Evolutionary conservation across 2,113 vertebrate species (phyloP).

Genomic region (Gambusia holbrooki): DNA sequence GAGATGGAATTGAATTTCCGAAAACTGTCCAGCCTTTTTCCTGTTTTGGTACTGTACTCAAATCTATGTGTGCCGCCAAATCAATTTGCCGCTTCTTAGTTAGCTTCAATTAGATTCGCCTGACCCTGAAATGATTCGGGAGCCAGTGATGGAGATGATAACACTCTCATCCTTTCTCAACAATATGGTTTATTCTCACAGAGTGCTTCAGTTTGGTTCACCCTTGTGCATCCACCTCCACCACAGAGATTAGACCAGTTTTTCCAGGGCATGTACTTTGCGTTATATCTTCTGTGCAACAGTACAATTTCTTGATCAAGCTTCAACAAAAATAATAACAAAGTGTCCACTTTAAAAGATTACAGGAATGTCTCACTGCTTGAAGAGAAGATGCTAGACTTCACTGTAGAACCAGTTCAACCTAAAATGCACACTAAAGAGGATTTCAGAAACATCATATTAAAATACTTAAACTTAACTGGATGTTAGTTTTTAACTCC

Average conservation of each 20-base stretch:
- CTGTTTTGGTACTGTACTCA: not conserved
- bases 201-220: constrained; percentile 1
- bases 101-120: not conserved
- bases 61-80: constrained; percentile 13
- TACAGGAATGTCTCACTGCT: no score
- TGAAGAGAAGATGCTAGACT: no score
- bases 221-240: constrained; percentile 23
- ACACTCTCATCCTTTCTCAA: constrained; percentile 1
- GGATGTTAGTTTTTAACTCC: no score
- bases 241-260: constrained; percentile 32
- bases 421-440: no score
- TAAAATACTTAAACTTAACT: no score
- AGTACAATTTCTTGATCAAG: not conserved
- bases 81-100: constrained; percentile 17
- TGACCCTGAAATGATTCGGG: constrained; percentile 4
- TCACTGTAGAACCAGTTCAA: no score
- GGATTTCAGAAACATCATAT: no score
- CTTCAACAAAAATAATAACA: not conserved
- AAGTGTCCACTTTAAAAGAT: not conserved
- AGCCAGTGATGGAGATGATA: constrained; percentile 5
- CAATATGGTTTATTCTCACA: constrained; percentile 1
- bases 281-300: not conserved
- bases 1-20: not conserved
- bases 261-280: not conserved
- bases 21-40: not conserved